phyloP scores from a whole-genome alignment of 2,888 invertebrate species.

The Erebia epiphron region DNA sequence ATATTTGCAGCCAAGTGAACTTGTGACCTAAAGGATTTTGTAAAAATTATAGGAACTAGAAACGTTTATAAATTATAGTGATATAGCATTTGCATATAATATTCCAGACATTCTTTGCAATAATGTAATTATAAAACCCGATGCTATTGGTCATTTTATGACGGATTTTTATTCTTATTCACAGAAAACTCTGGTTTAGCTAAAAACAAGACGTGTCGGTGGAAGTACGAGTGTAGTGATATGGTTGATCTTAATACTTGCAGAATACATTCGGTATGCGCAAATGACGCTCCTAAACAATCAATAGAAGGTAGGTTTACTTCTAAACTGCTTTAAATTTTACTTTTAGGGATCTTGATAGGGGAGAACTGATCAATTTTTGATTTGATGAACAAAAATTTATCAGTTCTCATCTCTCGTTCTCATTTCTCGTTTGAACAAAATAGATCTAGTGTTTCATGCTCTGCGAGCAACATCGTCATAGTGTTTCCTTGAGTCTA shows the following conservation, averaged over 20 bases:
- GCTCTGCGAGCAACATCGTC: no score
- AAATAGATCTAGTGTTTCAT: no score
- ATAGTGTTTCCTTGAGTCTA: no score
- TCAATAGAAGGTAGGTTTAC: conserved; percentile 3
- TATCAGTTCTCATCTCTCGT: no score
- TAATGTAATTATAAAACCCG: no score
- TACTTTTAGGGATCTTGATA: neutral
- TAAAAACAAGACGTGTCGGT: conserved; percentile 49
- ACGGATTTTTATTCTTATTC: neutral
- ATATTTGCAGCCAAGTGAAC: neutral
- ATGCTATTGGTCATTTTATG: no score
- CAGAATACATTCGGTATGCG: conserved; percentile 49
- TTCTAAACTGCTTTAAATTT: conserved; percentile 1
- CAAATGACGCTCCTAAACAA: conserved; percentile 3
- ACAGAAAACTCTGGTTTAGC: conserved; percentile 27
- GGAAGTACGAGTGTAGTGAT: conserved; percentile 56
- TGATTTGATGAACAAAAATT: no score
- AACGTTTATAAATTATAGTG: no score
- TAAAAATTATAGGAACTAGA: no score
- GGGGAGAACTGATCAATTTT: neutral
- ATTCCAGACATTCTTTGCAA: neutral
- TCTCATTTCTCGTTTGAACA: no score
- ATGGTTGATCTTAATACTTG: conserved; percentile 53
- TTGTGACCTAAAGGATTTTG: neutral
- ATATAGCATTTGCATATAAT: neutral